These are phyloP conservation scores for Carapus acus DNA, from an alignment of 2,797 vertebrate species.

Conservation along the genomic window DNA sequence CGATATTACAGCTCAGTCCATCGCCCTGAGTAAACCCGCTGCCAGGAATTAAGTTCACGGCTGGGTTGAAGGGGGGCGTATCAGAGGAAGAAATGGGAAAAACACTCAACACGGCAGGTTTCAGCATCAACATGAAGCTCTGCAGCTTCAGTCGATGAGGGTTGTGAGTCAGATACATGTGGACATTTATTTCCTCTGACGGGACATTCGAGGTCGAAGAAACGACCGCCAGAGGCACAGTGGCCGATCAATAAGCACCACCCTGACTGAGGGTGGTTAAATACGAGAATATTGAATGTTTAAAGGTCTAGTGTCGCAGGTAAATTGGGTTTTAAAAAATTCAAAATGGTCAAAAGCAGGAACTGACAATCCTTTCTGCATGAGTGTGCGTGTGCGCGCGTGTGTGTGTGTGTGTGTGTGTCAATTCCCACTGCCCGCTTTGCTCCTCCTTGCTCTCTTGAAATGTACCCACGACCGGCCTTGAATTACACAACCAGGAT, in stretches of 20 bases:
- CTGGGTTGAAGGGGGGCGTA: not conserved
- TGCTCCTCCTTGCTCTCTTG: no score
- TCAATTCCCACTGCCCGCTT: no score
- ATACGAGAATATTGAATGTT: not conserved
- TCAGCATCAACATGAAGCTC: not conserved
- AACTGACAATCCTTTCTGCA: not conserved
- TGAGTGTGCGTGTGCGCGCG: no score
- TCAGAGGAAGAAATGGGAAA: not conserved
- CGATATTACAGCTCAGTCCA: not conserved
- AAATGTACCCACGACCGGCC: no score
- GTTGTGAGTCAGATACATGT: not conserved
- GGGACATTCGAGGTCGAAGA: not conserved
- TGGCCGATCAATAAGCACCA: not conserved
- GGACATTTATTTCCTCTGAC: not conserved
- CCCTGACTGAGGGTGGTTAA: not conserved
- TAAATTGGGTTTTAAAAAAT: conserved; percentile 14
- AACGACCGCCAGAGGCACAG: not conserved
- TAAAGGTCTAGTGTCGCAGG: not conserved
- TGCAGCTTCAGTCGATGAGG: not conserved
- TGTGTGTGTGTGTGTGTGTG: conserved; percentile 2
- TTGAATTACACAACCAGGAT: no score
- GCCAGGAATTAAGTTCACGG: not conserved
- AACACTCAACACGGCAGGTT: not conserved
- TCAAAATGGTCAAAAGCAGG: not conserved
- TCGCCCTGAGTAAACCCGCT: not conserved